phyloP scores from a whole-genome alignment of 2,888 invertebrate species.

The Nipponacmea schrenckii region DNA sequence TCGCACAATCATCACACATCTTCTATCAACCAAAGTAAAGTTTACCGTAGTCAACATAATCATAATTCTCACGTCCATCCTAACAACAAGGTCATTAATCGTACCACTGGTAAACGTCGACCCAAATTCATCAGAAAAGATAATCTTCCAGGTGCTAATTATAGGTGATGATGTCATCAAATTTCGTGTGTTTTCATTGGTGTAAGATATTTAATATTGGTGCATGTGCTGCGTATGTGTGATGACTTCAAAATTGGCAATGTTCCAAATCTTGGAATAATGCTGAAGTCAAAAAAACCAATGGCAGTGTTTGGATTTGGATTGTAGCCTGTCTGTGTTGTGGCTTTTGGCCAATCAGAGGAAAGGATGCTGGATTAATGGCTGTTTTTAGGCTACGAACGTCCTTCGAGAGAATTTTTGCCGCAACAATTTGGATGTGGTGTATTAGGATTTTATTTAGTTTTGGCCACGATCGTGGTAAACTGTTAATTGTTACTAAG shows the following conservation, averaged over 20 bases:
- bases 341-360: not conserved
- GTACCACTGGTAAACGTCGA: slow-evolving; percentile 27
- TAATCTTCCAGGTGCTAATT: slow-evolving; percentile 13
- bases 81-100: slow-evolving; percentile 21
- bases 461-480: not conserved
- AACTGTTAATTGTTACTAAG: slow-evolving; percentile 7
- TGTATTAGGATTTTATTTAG: too few relatives aligned
- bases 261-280: too few relatives aligned
- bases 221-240: slow-evolving; percentile 4
- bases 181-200: slow-evolving; percentile 1
- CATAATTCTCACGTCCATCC: slow-evolving; percentile 12
- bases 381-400: not conserved
- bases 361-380: not conserved
- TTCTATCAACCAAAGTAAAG: not conserved
- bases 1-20: slow-evolving; percentile 5
- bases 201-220: not conserved
- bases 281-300: too few relatives aligned
- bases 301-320: too few relatives aligned
- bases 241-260: not conserved
- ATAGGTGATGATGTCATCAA: slow-evolving; percentile 14
- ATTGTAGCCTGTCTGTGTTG: too few relatives aligned
- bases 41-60: slow-evolving; percentile 3
- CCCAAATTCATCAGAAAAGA: slow-evolving; percentile 24
- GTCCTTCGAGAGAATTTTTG: too few relatives aligned
- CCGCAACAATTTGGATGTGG: too few relatives aligned